These are phyloP conservation scores for Dendrocincla tyrannina DNA, from an alignment of 2,797 vertebrate species.

Conservation along the genomic window DNA sequence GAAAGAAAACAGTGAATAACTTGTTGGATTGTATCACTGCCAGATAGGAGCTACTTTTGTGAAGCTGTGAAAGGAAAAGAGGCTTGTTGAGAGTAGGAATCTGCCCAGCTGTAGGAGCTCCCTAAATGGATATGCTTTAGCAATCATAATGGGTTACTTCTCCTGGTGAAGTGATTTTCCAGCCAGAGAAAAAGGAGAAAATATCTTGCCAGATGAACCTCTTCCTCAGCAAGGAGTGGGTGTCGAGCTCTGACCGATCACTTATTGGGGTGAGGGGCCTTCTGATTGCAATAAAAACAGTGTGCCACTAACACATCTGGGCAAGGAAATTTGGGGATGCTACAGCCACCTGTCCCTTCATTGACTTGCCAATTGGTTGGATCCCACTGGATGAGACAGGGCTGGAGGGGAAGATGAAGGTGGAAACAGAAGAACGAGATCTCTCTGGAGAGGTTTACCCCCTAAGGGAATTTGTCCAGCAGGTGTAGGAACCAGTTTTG, in stretches of 20 bases:
- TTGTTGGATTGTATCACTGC: background rate
- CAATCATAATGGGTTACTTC: accelerated
- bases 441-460: background rate
- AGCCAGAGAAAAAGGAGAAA: background rate
- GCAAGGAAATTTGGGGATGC: background rate
- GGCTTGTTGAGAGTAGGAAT: background rate
- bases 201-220: background rate
- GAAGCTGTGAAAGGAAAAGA: background rate
- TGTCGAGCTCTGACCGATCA: too few species aligned
- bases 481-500: background rate
- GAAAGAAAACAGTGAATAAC: background rate
- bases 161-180: background rate
- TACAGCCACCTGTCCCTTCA: background rate
- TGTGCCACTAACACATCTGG: background rate
- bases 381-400: background rate
- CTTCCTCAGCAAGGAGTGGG: background rate
- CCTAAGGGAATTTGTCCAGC: background rate
- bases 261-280: accelerated
- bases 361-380: background rate
- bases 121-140: accelerated
- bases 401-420: background rate
- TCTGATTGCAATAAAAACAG: background rate
- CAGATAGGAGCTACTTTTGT: background rate
- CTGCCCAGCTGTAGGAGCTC: background rate
- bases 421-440: background rate